These are phyloP conservation scores for Aphidoletes aphidimyza DNA, from an alignment of 2,888 invertebrate species.

Conservation along the genomic window DNA sequence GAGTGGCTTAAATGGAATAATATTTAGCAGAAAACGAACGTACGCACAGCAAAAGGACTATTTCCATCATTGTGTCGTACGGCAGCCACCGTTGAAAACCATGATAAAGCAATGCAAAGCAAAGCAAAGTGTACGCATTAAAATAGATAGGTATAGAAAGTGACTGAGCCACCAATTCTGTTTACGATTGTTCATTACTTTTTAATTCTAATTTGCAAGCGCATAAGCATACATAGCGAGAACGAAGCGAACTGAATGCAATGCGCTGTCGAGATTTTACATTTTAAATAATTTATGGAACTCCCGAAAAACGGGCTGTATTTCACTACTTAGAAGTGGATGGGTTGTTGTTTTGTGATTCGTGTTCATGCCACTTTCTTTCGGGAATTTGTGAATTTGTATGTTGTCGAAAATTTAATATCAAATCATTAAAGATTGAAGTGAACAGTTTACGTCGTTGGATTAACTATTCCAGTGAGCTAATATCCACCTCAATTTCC, in stretches of 20 bases:
- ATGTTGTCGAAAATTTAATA: neutral
- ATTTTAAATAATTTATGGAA: conserved; percentile 45
- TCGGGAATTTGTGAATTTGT: neutral
- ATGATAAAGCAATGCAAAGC: neutral
- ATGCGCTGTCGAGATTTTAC: neutral
- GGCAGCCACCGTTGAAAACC: too few species aligned
- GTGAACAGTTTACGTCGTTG: neutral
- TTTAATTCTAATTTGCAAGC: conserved; percentile 28
- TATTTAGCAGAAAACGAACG: neutral
- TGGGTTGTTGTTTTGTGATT: neutral
- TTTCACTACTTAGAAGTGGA: neutral
- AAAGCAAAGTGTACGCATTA: neutral
- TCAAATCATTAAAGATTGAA: conserved; percentile 40
- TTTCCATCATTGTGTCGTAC: conserved; percentile 32
- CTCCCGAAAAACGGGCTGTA: conserved; percentile 31
- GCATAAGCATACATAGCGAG: neutral
- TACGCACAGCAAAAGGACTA: neutral
- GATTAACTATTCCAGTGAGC: conserved; percentile 4
- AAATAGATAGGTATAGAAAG: neutral
- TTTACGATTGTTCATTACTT: conserved; percentile 28
- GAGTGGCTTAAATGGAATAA: conserved; percentile 53
- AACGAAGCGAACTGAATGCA: neutral
- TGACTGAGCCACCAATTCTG: neutral
- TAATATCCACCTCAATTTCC: neutral
- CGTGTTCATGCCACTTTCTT: neutral